phyloP scores from a whole-genome alignment of 2,797 vertebrate genomes.

The Stomatorhinus walkeri region DNA sequence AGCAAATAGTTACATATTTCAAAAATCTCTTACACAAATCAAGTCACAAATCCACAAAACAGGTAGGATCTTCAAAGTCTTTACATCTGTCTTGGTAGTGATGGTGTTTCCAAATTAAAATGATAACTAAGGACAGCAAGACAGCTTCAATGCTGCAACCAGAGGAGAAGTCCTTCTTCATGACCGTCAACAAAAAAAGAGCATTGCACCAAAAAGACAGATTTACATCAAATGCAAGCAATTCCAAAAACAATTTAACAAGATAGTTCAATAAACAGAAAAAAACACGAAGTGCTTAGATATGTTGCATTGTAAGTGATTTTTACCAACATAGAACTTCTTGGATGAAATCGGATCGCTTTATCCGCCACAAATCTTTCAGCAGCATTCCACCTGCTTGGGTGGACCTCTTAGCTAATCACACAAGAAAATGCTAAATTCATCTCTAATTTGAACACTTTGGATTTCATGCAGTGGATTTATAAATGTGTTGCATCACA shows the following conservation, averaged over 20 bases:
- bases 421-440: neutral
- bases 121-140: neutral
- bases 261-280: neutral
- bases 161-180: neutral
- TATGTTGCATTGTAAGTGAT: neutral
- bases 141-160: neutral
- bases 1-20: neutral
- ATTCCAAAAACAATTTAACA: neutral
- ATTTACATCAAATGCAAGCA: neutral
- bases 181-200: neutral
- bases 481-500: neutral
- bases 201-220: neutral
- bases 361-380: neutral
- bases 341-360: neutral
- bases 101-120: neutral
- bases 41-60: neutral
- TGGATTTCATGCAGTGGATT: neutral
- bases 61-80: neutral
- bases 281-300: neutral
- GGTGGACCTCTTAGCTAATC: neutral
- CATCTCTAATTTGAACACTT: neutral
- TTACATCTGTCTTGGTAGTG: neutral
- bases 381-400: neutral
- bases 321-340: neutral
- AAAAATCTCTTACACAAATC: neutral